These are phyloP conservation scores for Griposia aprilina DNA, from an alignment of 2,888 invertebrate species.

Conservation along the genomic window DNA sequence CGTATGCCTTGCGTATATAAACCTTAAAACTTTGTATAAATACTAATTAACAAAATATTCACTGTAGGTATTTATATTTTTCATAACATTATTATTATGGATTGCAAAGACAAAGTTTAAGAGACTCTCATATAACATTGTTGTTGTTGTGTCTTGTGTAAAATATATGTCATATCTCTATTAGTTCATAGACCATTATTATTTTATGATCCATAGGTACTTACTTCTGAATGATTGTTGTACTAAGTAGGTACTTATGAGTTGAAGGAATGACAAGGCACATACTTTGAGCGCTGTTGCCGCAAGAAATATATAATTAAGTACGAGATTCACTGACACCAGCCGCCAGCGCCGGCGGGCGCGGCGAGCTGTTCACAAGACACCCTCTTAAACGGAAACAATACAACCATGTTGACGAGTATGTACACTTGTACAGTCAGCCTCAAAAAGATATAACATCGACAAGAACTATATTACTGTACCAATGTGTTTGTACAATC, in stretches of 20 bases:
- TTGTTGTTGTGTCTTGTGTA: not conserved
- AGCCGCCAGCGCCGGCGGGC: not conserved
- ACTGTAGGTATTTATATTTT: not conserved
- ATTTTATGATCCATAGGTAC: not conserved
- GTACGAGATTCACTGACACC: not conserved
- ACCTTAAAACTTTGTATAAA: not conserved
- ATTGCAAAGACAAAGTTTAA: constrained; percentile 7
- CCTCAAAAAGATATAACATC: not conserved
- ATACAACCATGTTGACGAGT: not conserved
- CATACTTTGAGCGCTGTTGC: not conserved
- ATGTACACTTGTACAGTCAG: not conserved
- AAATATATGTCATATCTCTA: not conserved
- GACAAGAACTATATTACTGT: not conserved
- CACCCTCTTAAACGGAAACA: not conserved
- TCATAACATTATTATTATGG: not conserved
- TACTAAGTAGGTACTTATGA: not conserved
- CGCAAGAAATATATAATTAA: not conserved
- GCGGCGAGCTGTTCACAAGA: too few species aligned
- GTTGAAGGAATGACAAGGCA: not conserved
- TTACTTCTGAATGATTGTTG: not conserved
- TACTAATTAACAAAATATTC: too few species aligned
- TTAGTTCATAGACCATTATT: not conserved
- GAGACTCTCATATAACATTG: too few species aligned
- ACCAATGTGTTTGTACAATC: not conserved
- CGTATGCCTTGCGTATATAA: not conserved